Base-by-base conservation (phyloP, 2,113 vertebrate species). In the Archocentrus centrarchus region DNA sequence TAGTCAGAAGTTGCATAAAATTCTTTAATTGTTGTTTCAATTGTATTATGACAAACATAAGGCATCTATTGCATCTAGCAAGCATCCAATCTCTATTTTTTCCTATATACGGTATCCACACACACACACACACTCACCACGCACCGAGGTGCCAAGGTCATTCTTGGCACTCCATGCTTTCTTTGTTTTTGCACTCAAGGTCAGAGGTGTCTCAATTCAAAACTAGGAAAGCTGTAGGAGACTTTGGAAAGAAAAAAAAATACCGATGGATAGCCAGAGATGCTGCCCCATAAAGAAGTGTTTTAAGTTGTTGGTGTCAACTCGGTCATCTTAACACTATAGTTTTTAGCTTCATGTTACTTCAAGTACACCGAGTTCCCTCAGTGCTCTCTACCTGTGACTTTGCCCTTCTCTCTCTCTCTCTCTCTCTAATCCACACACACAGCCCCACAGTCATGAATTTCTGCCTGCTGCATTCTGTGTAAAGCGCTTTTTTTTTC, bases 341-440 rank as follows among this genome's bases (percentile, higher is more conserved):
- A 24, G 78, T 75, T 70, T 84, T 89, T 62, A 64, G 86, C 68
- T 75, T 85, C 77, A 84, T 88, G 78, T 84, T 60, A 77, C 86
- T 92, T 92, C 86, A 89, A 91, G 86, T 91, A 35, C 17, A 8
- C 37, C 0, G 66, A 60, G 37, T 59, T 80, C 24, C 37, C 70
- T 89, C 61, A 3, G 20, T 77, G 78, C 80, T 87, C 77, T 81
- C 64, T 57, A 17, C 39, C 59, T 64, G 62, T 77, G 75, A 79
- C 61, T 85, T 55, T 35, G 11, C 6, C 86, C 41, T 24, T 47
- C 53, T 73, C 47, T 15, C 24, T 24, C 24, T 24, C 24, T 24
- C 37, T 3, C 59, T 22, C 20, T 68, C 60, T 78, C 35, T 70
- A 66, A 76, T 47, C n/a, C 75, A n/a, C 85, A 75, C 41, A 77